Evolutionary conservation across 2,113 vertebrate genomes (phyloP), one percentile per base, ranked within the genome.

Genomic region (Zeus faber): DNA sequence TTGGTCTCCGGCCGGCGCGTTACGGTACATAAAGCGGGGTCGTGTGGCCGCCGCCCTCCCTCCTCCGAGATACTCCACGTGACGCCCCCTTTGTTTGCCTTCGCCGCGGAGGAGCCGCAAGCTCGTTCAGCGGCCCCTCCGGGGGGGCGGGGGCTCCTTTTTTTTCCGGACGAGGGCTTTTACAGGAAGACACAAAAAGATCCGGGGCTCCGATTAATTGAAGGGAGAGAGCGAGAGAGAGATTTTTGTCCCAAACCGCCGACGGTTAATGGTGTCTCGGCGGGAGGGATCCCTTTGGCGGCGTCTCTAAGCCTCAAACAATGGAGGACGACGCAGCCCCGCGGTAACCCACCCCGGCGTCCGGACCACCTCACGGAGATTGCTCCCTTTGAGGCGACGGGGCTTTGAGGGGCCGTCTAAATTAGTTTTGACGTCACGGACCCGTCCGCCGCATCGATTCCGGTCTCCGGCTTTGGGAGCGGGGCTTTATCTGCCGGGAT

Each of bases 341-440:
- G 54, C 41, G 14, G 13, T 48, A 41, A 63, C 62, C 64, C 62
- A 58, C 22, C 57, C 67, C 75, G 74, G 78, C 75, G 76, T 62
- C 4, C 53, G 74, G 62, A 61, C 82, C 76, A 72, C 76, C 79
- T 74, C 63, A 37, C 65, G 43, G 67, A 83, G 74, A 87, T 83
- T 76, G 76, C 45, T 57, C 67, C 76, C 58, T 76, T 81, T 87
- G 79, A 85, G 69, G 54, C 67, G 54, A 31, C 39, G 2, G 29
- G 33, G 5, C 2, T 4, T 37, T 11, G 13, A 9, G 33, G 33
- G 31, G 31, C 9, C 70, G 77, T 81, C 81, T 85, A 88, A 87
- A 89, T 89, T 86, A 81, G 81, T 72, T 88, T 81, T 79, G 78
- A 81, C 68, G 78, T 79, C 75, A 77, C 65, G 31, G 37, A 62